phyloP scores from a whole-genome alignment of 2,113 vertebrate species.

The Delphinapterus leucas region DNA sequence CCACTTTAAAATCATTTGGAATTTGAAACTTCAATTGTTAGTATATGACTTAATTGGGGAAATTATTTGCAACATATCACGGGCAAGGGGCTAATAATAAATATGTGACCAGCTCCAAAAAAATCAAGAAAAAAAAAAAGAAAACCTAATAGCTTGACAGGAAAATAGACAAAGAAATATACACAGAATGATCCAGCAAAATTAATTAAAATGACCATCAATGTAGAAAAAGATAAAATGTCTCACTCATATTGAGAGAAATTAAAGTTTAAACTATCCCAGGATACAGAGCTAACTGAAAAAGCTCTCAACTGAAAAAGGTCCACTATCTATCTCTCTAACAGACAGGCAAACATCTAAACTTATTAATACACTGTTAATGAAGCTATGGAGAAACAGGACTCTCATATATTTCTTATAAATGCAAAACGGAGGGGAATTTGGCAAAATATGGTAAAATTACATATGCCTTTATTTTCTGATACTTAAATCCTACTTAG shows the following conservation, averaged over 20 bases:
- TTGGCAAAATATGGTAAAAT: neutral
- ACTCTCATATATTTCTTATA: neutral
- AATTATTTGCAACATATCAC: neutral
- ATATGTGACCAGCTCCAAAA: neutral
- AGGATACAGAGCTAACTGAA: neutral
- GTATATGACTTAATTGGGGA: neutral
- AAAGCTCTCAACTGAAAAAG: neutral
- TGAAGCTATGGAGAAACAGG: neutral
- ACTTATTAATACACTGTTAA: neutral
- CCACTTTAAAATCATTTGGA: neutral
- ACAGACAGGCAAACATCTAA: neutral
- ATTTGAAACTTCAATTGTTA: neutral
- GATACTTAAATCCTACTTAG: neutral
- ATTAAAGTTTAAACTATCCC: neutral
- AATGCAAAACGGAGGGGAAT: neutral
- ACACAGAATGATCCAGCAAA: neutral
- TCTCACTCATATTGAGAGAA: neutral
- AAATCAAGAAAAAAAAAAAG: neutral
- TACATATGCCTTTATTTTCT: neutral
- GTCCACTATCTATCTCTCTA: neutral
- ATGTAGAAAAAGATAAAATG: neutral
- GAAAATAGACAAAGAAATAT: neutral
- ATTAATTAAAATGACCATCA: neutral
- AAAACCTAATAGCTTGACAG: neutral
- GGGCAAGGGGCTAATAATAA: neutral